A percentile compares a stretch with the other conserved stretches of the same genome.
Conservation (phyloP, 2,797 vertebrate species). For the Pipistrellus kuhlii region DNA sequence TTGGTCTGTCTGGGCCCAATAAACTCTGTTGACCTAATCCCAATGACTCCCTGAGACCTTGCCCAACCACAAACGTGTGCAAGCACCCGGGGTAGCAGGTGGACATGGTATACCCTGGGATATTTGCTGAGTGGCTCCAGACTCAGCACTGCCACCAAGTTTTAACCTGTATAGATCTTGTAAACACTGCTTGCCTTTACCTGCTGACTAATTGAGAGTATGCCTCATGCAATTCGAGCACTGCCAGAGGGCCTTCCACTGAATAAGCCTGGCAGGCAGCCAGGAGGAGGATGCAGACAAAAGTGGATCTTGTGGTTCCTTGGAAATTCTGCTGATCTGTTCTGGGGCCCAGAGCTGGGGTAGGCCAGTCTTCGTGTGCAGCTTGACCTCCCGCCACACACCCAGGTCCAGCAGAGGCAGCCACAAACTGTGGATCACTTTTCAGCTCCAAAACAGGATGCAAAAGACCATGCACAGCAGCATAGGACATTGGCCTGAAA, state of each 20-base stretch:
- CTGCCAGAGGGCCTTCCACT: neutral
- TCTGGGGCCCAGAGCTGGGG: neutral
- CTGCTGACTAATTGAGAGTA: neutral
- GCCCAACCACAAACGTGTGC: neutral
- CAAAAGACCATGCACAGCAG: neutral
- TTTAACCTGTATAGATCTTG: neutral
- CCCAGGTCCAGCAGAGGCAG: neutral
- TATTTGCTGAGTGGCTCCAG: neutral
- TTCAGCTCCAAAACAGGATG: neutral
- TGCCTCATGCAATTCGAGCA: neutral
- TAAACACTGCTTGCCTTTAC: neutral
- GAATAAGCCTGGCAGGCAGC: neutral
- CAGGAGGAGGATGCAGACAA: neutral
- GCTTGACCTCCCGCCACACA: neutral
- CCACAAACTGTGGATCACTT: neutral
- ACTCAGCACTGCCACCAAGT: neutral
- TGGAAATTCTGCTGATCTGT: neutral
- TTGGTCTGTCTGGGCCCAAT: neutral
- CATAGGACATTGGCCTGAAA: neutral
- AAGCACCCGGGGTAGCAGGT: neutral
- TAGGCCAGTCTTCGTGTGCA: neutral
- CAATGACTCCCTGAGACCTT: neutral
- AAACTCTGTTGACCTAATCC: neutral
- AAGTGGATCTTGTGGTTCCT: neutral
- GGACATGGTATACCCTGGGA: neutral